Evolutionary conservation across 1,140 invertebrate genomes (phyloP), one percentile per base, ranked within the genome.

Genomic region (Aphelinus certus): DNA sequence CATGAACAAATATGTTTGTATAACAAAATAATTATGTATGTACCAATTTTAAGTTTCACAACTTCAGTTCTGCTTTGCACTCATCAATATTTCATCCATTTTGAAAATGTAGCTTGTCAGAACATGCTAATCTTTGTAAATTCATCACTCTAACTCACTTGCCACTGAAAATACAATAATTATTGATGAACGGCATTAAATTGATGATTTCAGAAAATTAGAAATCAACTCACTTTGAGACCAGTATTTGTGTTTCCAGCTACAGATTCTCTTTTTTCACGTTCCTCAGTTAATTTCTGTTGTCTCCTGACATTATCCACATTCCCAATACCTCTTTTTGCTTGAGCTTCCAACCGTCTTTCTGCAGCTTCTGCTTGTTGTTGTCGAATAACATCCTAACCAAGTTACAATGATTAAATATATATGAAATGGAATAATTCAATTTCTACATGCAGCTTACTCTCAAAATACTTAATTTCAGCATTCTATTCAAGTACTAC

Each of bases 281-380:
- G 81, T 75, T 83, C 85, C 74, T 88, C 81, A 46, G 84, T 76
- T 76, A 88, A 80, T 75, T 85, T 81, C 78, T 90, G 85, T 77
- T 90, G 85, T 67, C 85, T 81, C 78, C 85, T 88, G 0, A 91
- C 84, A 46, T 82, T 83, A 65, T 90, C 87, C 4, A 88, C 80
- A 83, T 91, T 88, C 78, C 89, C 89, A 45, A 91, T 86, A 10
- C 90, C 90, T 73, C 89, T 79, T 57, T 71, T 78, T 77, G 90
- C 88, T 71, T 88, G 84, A 57, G 89, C 85, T 65, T 81, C 77
- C 56, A 86, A 76, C 69, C 90, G 83, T 76, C 81, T 88, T 72
- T 90, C 89, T 63, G 89, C 90, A 45, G 90, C 90, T 79, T 89
- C 90, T 7, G 86, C 87, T 76, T 88, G 84, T 75, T 88, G 88